Conservation (phyloP, 1,140 invertebrate species). For the Meloidogyne hapla region DNA sequence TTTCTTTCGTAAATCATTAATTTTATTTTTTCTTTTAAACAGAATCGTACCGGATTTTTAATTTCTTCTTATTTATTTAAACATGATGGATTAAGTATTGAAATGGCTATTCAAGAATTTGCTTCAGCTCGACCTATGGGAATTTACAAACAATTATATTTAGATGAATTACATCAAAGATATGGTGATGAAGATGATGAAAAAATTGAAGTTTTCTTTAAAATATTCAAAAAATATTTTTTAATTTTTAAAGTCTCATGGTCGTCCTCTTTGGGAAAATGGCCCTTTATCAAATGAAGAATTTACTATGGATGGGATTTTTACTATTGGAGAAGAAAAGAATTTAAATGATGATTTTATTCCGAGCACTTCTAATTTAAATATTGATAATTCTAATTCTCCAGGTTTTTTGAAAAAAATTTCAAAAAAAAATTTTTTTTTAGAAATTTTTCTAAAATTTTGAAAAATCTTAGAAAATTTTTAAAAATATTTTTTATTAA, state of each 20-base stretch:
- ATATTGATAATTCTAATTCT: not conserved
- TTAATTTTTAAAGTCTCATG: slow-evolving; percentile 26
- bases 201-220: slow-evolving; percentile 35
- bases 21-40: slow-evolving; percentile 68
- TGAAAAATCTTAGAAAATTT: too few species aligned
- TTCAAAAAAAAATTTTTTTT: not conserved
- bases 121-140: slow-evolving; percentile 71
- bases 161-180: slow-evolving; percentile 62
- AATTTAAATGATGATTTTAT: not conserved
- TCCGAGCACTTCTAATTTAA: not conserved
- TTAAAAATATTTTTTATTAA: too few species aligned
- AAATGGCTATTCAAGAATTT: slow-evolving; percentile 78
- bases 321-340: slow-evolving; percentile 9
- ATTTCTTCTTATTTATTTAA: slow-evolving; percentile 86
- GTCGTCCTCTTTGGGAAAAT: slow-evolving; percentile 55
- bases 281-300: slow-evolving; percentile 30
- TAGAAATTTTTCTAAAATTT: too few species aligned
- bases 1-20: too few species aligned
- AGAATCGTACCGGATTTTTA: slow-evolving; percentile 92
- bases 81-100: slow-evolving; percentile 74
- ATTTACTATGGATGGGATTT: slow-evolving; percentile 24
- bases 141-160: slow-evolving; percentile 74
- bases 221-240: not conserved
- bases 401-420: not conserved
- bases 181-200: slow-evolving; percentile 52